Base-by-base conservation (phyloP, 2,113 vertebrate species). In the Rattus rattus region DNA sequence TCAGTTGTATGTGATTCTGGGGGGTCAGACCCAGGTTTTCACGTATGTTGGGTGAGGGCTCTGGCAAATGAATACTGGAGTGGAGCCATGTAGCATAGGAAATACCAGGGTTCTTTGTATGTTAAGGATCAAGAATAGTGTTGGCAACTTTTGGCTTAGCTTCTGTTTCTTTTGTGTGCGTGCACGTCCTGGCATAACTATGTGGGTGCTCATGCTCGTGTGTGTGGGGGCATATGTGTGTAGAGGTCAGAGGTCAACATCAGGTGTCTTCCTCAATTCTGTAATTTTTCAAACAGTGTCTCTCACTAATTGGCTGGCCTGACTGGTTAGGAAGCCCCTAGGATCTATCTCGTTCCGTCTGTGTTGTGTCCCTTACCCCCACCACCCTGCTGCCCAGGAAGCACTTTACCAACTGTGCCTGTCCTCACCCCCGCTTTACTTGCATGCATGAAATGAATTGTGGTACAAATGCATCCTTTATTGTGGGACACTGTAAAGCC, bases 401-500 rank as follows among this genome's bases (percentile, higher is more conserved):
- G 28, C 43, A 20, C 39, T 86, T 67, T 33, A 49, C 63, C 84
- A 49, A 4, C 17, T 13, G 43, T 56, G 36, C 13, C 47, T 13
- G 6, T 2, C 36, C 54, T 59, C 36, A 10, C 0, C 2, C 20
- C 39, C 19, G 83, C 28, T 54, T 94, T 72, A 56, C 19, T 69
- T 94, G 94, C 24, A n/a, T 59, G 49, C 17, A 59, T 49, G 49
- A 94, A 87, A n/a, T 39, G 33, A 54, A 87, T 65, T 87, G 36
- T 67, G 43, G 52, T 61, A 5, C 22, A 88, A 90, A 65, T 92
- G 43, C 30, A 36, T 81, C 89, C n/a, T 12, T 94, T 92, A 72
- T 24, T 73, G 4, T 95, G 79, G 14, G 24, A 81, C 47, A 52
- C 76, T 24, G 26, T 75, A 91, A 28, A 88, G 12, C 11, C 43